Conservation (phyloP, 2,797 vertebrate species). For the Alectoris magna region DNA sequence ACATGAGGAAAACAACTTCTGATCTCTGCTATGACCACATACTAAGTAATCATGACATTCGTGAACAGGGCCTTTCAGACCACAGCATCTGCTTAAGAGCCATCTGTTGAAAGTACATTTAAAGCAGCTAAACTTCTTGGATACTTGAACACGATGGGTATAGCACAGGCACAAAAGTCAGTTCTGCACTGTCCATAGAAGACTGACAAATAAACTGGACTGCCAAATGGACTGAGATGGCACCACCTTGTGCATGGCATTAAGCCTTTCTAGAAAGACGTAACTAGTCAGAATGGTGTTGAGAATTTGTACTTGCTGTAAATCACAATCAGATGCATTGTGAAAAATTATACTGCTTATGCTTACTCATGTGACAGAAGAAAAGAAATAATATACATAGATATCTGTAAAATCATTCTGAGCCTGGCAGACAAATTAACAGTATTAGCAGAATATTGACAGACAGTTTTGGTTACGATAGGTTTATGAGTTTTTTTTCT, state of each 20-base stretch:
- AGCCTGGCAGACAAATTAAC: not conserved
- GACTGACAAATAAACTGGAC: not conserved
- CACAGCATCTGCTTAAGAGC: not conserved
- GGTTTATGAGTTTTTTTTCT: rapidly evolving
- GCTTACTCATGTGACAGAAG: not conserved
- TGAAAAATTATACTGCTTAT: not conserved
- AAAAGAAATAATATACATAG: not conserved
- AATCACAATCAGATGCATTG: not conserved
- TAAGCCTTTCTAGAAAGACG: not conserved
- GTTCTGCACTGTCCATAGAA: not conserved
- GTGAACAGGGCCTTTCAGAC: not conserved
- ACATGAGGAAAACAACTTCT: not conserved
- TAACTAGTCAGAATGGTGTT: not conserved
- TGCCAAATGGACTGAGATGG: not conserved
- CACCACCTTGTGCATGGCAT: not conserved
- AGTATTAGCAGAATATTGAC: not conserved
- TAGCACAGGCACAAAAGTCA: not conserved
- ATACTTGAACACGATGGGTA: not conserved
- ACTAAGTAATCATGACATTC: not conserved
- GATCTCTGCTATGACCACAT: not conserved
- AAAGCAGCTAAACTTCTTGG: not conserved
- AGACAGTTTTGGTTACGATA: not conserved
- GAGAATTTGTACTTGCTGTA: not conserved
- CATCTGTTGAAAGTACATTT: not conserved
- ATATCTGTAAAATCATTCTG: not conserved